phyloP scores from a whole-genome alignment of 1,140 invertebrate species.

The Leptinotarsa texana region DNA sequence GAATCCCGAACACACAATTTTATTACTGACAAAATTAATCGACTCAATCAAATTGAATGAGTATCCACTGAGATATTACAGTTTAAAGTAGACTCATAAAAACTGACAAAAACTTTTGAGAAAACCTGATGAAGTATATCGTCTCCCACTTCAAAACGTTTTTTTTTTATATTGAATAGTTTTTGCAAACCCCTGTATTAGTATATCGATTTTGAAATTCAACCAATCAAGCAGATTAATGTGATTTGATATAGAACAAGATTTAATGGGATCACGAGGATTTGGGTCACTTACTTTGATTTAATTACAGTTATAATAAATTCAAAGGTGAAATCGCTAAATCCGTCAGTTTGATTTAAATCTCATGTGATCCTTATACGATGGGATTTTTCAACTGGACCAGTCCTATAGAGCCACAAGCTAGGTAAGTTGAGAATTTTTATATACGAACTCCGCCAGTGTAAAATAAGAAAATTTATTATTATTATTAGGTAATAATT shows the following conservation, averaged over 20 bases:
- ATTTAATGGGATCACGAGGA: slow-evolving; percentile 5
- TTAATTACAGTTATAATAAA: slow-evolving; percentile 17
- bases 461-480: no score
- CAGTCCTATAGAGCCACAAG: not conserved
- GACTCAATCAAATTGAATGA: no score
- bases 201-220: slow-evolving; percentile 9
- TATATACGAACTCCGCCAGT: no score
- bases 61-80: no score
- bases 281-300: slow-evolving; percentile 5
- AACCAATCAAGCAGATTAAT: not conserved
- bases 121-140: no score
- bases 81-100: no score
- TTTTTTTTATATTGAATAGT: no score
- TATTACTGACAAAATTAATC: no score
- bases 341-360: slow-evolving; percentile 12
- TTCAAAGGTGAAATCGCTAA: not conserved
- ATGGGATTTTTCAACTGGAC: slow-evolving; percentile 22
- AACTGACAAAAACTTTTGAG: no score
- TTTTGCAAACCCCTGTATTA: not conserved
- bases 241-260: not conserved
- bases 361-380: not conserved
- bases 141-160: no score
- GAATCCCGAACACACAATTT: no score
- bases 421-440: slow-evolving; percentile 1
- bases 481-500: no score